These are phyloP conservation scores for Hylaeus volcanicus DNA, from an alignment of 1,140 invertebrate species.

Conservation along the genomic window DNA sequence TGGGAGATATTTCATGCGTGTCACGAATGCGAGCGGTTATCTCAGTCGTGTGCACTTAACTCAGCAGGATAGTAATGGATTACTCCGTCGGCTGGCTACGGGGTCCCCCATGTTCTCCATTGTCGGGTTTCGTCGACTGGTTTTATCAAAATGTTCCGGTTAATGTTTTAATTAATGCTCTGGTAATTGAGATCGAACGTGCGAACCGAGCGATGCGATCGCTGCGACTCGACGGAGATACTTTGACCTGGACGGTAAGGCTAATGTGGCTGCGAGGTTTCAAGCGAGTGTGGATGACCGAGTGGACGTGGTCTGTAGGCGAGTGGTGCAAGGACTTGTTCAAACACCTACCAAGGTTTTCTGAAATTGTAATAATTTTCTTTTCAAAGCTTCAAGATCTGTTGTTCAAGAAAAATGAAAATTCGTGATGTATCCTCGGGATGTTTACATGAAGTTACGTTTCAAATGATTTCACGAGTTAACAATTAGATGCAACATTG, in stretches of 20 bases:
- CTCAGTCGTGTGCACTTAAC: slow-evolving; percentile 34
- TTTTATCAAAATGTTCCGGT: slow-evolving; percentile 36
- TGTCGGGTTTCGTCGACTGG: slow-evolving; percentile 38
- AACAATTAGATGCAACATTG: too few relatives aligned
- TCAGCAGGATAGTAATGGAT: slow-evolving; percentile 51
- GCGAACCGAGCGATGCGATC: background rate
- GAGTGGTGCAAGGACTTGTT: background rate
- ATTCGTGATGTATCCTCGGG: too few relatives aligned
- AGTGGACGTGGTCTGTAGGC: too few relatives aligned
- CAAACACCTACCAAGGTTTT: too few relatives aligned
- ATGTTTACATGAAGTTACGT: too few relatives aligned
- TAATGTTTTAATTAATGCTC: slow-evolving; percentile 44
- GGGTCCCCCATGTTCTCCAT: slow-evolving; percentile 16
- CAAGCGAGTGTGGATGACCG: too few relatives aligned
- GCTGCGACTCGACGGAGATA: background rate
- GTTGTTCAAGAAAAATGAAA: too few relatives aligned
- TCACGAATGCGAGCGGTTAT: slow-evolving; percentile 35
- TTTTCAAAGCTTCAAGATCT: too few relatives aligned
- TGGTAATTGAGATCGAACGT: slow-evolving; percentile 40
- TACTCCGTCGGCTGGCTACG: slow-evolving; percentile 9
- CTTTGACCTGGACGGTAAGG: background rate
- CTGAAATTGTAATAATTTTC: too few relatives aligned
- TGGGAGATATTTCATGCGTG: slow-evolving; percentile 50
- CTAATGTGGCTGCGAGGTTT: background rate
- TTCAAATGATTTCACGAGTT: too few relatives aligned